A percentile compares a stretch with the other conserved stretches of the same genome.
Evolutionary conservation across 2,797 vertebrate genomes (phyloP).

Genomic region (Coranthus polyacanthus): DNA sequence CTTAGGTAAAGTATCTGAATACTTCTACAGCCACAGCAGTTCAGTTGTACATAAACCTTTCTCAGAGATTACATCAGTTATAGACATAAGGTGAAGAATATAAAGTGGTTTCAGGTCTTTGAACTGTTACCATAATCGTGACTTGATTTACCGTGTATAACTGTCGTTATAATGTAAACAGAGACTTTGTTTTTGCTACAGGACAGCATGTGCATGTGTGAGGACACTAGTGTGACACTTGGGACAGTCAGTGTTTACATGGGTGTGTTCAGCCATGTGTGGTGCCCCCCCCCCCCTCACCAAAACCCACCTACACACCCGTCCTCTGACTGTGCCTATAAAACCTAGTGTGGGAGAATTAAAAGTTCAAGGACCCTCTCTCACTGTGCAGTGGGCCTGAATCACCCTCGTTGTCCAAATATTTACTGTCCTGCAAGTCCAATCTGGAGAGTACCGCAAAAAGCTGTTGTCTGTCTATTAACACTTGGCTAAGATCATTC

Average conservation of each 20-base stretch:
- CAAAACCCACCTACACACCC: too few species aligned
- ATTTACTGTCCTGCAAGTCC: conserved; percentile 79
- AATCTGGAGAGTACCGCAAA: conserved; percentile 60
- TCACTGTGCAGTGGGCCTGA: conserved; percentile 58
- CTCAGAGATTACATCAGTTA: background rate
- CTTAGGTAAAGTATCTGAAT: too few species aligned
- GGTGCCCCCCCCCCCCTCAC: background rate
- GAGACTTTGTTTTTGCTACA: background rate
- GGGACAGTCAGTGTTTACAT: conserved; percentile 35
- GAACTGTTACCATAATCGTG: background rate
- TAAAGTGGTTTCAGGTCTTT: background rate
- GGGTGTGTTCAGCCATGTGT: conserved; percentile 41
- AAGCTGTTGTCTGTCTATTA: conserved; percentile 67
- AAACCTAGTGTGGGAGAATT: conserved; percentile 49
- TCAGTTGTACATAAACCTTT: too few species aligned
- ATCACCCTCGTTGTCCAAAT: conserved; percentile 78
- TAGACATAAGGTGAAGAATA: background rate
- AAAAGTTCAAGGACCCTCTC: conserved; percentile 75
- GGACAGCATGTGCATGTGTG: background rate
- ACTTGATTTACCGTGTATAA: background rate
- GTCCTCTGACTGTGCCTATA: background rate
- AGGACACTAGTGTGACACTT: background rate
- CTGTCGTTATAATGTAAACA: background rate
- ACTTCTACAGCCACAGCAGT: too few species aligned
- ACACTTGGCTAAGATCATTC: conserved; percentile 39